These are phyloP conservation scores for Lagopus muta DNA, from an alignment of 2,113 vertebrate species.

Conservation along the genomic window DNA sequence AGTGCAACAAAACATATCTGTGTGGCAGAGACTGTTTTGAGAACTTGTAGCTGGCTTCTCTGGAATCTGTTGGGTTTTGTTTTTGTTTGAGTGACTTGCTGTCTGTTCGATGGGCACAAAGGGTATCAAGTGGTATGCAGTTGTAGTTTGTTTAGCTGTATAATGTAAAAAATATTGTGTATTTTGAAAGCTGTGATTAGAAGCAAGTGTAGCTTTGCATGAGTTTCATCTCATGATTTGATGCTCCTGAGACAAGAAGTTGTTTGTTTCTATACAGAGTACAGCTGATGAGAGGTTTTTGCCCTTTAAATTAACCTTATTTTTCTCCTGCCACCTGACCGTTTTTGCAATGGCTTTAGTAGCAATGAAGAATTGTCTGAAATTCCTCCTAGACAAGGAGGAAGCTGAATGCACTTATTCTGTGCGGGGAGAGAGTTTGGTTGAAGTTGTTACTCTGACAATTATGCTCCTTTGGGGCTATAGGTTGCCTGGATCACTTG, in stretches of 20 bases:
- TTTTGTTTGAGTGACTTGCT: not conserved
- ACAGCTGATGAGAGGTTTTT: not conserved
- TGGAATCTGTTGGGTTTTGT: not conserved
- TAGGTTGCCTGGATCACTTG: not conserved
- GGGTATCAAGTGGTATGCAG: not conserved
- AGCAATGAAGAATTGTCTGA: not conserved
- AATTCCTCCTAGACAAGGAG: not conserved
- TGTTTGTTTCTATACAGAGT: not conserved
- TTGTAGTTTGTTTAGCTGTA: fast-evolving
- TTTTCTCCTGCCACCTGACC: not conserved
- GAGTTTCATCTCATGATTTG: not conserved
- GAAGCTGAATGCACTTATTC: not conserved
- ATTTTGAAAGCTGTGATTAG: fast-evolving
- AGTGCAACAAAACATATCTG: not conserved
- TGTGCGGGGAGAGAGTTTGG: not conserved
- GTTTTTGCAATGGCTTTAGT: not conserved
- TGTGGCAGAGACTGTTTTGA: slow-evolving; percentile 7
- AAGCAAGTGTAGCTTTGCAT: fast-evolving
- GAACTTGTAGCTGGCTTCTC: not conserved
- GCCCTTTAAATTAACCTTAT: not conserved
- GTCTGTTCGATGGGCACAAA: fast-evolving
- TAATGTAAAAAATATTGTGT: too few species aligned
- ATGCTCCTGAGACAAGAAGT: not conserved
- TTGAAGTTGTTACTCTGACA: not conserved
- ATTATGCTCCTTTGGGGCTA: not conserved